Evolutionary conservation across 2,888 invertebrate species (phyloP).

Genomic region (Entomobrya multifasciata): DNA sequence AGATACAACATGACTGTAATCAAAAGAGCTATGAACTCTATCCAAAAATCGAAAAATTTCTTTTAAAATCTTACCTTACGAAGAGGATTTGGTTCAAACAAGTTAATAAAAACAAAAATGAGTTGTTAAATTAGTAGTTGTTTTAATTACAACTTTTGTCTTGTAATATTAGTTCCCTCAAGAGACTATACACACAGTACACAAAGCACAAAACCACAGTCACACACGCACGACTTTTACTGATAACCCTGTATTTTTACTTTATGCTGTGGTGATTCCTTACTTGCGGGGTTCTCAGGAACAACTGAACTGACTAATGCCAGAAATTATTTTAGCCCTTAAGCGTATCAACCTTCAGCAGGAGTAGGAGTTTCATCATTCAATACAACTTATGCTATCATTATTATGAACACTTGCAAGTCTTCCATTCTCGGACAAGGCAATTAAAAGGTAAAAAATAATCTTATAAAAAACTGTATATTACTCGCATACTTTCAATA

Average conservation of each 20-base stretch:
- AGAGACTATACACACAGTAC: constrained; percentile 63
- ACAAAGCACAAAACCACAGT: constrained; percentile 42
- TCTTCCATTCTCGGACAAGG: constrained; percentile 48
- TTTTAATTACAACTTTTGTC: not conserved
- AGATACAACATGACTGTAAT: constrained; percentile 47
- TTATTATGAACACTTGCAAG: constrained; percentile 59
- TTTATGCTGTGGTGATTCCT: constrained; percentile 32
- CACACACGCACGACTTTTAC: constrained; percentile 37
- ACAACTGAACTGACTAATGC: constrained; percentile 62
- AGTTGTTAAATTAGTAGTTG: constrained; percentile 11
- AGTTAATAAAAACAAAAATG: too few species aligned
- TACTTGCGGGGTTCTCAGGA: constrained; percentile 48
- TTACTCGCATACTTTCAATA: not conserved
- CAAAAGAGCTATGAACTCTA: not conserved
- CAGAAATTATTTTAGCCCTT: constrained; percentile 36
- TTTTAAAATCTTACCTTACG: constrained; percentile 59
- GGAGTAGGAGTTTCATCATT: not conserved
- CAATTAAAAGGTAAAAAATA: constrained; percentile 10
- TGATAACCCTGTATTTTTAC: not conserved
- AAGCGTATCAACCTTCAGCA: constrained; percentile 43
- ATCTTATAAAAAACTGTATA: constrained; percentile 10
- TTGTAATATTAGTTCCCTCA: constrained; percentile 53
- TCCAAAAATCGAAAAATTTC: not conserved
- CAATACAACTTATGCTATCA: not conserved
- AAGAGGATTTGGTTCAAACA: constrained; percentile 25